Conservation (phyloP, 2,113 vertebrate genomes). For the Scomber colias region DNA sequence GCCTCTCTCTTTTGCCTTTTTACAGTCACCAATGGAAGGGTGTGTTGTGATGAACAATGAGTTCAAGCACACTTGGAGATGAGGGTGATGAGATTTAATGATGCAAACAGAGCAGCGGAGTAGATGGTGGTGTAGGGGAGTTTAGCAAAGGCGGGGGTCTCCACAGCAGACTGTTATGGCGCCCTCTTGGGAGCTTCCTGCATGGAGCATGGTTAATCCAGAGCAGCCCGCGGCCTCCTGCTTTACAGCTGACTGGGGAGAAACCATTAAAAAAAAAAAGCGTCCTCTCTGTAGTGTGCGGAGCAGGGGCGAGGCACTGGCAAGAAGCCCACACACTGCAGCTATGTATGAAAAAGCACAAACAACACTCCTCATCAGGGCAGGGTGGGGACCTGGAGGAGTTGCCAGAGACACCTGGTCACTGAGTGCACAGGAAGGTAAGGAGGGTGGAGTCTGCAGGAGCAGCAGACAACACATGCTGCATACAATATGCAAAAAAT, state of each 20-base stretch:
- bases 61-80: slow-evolving; percentile 58
- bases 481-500: background rate
- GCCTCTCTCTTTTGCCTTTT: slow-evolving; percentile 51
- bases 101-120: slow-evolving; percentile 54
- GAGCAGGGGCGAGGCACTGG: slow-evolving; percentile 63
- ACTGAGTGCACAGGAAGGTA: slow-evolving; percentile 45
- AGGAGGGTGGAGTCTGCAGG: background rate
- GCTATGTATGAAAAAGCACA: slow-evolving; percentile 61
- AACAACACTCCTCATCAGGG: slow-evolving; percentile 48
- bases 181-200: slow-evolving; percentile 70
- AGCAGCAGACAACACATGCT: background rate
- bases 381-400: slow-evolving; percentile 25
- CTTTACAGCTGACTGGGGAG: slow-evolving; percentile 77
- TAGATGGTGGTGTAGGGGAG: slow-evolving; percentile 33
- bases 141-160: slow-evolving; percentile 52
- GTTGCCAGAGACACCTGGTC: slow-evolving; percentile 54
- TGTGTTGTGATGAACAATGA: slow-evolving; percentile 66
- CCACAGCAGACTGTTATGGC: slow-evolving; percentile 48
- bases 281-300: slow-evolving; percentile 59
- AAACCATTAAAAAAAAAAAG: slow-evolving; percentile 61
- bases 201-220: slow-evolving; percentile 77
- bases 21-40: slow-evolving; percentile 57
- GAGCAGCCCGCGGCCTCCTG: slow-evolving; percentile 71
- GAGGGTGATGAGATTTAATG: slow-evolving; percentile 54
- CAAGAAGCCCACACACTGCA: slow-evolving; percentile 60